Base-by-base conservation (phyloP, 2,113 vertebrate genomes). In the Platichthys stellatus region DNA sequence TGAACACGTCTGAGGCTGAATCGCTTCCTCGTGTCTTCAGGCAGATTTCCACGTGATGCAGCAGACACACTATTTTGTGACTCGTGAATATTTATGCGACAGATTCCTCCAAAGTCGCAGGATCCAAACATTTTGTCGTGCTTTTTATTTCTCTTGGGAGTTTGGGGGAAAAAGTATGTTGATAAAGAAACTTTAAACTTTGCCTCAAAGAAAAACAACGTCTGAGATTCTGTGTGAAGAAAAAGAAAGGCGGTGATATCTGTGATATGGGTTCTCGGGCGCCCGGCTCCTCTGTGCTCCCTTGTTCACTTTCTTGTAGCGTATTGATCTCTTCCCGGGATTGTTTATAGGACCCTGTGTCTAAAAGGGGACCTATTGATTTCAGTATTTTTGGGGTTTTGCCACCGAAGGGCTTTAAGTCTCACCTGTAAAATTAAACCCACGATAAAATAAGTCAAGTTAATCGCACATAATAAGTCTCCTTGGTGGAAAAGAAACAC, bases 341-440 rank as follows among this genome's bases (percentile, higher is more conserved):
- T 87, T 90, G 88, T 91, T 92, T 91, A 86, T 88, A 65, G 81
- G 67, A 72, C 87, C 78, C 60, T 61, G 72, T 66, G 82, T 87
- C 76, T 92, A 83, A 91, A 90, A 91, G 84, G 67, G 87, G 86
- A 84, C 84, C 76, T 88, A 92, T 92, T 73, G 89, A 92, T 91
- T 90, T 80, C 67, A 78, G 57, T 82, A 88, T 86, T 87, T 87
- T 62, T 63, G 63, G 71, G 80, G 64, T 66, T 84, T 23, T 78
- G 84, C 84, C 87, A 82, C 82, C 61, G 51, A 72, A 57, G 8
- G 59, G 49, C 72, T 77, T 71, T 56, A 51, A 76, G 64, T 76
- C 72, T 73, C 54, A 54, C 35, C 56, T 31, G 31, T 72, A 72
- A 76, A 75, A 89, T 81, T 54, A 85, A 81, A 76, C 53, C 53